A percentile compares a stretch with the other conserved stretches of the same genome.
phyloP scores from a whole-genome alignment of 2,113 vertebrate species.

The Osmerus eperlanus region DNA sequence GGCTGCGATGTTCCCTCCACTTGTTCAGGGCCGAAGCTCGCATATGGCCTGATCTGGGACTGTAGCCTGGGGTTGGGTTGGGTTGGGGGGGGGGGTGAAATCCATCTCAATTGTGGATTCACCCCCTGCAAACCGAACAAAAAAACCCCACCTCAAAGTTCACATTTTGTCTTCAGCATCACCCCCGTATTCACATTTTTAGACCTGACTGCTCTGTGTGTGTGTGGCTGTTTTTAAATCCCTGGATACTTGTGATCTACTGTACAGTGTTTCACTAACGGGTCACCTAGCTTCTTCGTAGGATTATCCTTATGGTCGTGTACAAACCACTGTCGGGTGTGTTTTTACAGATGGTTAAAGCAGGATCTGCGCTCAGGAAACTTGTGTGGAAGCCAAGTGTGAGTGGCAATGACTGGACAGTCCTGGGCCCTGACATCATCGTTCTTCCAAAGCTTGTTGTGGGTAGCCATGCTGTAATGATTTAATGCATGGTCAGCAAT shows the following conservation, averaged over 20 bases:
- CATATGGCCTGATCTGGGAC: not conserved
- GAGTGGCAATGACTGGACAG: slow-evolving; percentile 18
- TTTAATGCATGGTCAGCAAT: slow-evolving; percentile 53
- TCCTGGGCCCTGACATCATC: slow-evolving; percentile 4
- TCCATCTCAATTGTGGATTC: no score
- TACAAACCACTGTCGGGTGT: not conserved
- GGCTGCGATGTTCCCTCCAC: slow-evolving; percentile 4
- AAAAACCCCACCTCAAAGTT: not conserved
- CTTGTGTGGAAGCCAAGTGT: not conserved
- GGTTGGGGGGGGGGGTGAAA: not conserved
- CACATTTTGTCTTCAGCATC: no score
- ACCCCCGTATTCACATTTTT: no score
- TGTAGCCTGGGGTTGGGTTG: not conserved
- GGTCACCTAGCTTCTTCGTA: no score
- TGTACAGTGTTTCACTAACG: no score
- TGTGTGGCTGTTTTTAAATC: not conserved
- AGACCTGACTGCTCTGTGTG: no score
- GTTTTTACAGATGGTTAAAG: not conserved
- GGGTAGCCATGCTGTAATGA: slow-evolving; percentile 27
- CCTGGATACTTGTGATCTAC: not conserved
- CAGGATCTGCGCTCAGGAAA: not conserved
- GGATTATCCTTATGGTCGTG: not conserved
- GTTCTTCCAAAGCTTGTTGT: slow-evolving; percentile 41
- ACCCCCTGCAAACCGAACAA: not conserved
- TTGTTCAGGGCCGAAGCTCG: not conserved